phyloP scores from a whole-genome alignment of 2,888 invertebrate species.

The Ceramica pisi region DNA sequence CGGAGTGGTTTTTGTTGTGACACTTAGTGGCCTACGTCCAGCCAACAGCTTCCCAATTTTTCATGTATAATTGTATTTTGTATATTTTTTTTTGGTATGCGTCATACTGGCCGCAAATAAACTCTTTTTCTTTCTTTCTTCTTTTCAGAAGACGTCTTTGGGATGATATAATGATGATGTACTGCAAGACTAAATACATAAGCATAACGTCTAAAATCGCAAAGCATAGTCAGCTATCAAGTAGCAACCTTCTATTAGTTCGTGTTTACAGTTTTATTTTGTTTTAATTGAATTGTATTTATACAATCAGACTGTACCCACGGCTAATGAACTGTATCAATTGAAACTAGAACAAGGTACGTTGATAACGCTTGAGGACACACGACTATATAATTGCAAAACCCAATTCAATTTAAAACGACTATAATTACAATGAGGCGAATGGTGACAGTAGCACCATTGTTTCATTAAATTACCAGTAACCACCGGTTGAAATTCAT shows the following conservation, averaged over 20 bases:
- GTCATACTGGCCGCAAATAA: too few relatives aligned
- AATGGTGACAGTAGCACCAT: not conserved
- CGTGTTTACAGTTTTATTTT: not conserved
- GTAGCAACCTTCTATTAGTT: not conserved
- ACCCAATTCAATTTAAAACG: conserved; percentile 13
- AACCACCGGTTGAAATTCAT: not conserved
- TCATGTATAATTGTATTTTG: too few relatives aligned
- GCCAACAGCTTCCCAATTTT: too few relatives aligned
- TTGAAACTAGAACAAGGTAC: conserved; percentile 38
- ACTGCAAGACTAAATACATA: too few relatives aligned
- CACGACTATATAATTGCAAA: conserved; percentile 26
- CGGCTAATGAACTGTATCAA: conserved; percentile 18
- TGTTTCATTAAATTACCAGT: not conserved
- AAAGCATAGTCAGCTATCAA: too few relatives aligned
- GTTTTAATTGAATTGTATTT: conserved; percentile 2
- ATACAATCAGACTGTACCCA: conserved; percentile 2
- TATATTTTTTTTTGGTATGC: too few relatives aligned
- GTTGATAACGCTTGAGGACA: conserved; percentile 41
- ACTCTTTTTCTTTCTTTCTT: too few relatives aligned
- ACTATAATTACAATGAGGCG: conserved; percentile 1
- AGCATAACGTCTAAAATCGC: too few relatives aligned
- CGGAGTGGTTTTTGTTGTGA: too few relatives aligned
- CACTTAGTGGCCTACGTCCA: too few relatives aligned
- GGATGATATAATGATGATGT: too few relatives aligned
- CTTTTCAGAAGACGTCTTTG: too few relatives aligned